Evolutionary conservation across 1,140 invertebrate species (phyloP), one percentile per base, ranked within the genome.

Genomic region (Heliothis subflexa): DNA sequence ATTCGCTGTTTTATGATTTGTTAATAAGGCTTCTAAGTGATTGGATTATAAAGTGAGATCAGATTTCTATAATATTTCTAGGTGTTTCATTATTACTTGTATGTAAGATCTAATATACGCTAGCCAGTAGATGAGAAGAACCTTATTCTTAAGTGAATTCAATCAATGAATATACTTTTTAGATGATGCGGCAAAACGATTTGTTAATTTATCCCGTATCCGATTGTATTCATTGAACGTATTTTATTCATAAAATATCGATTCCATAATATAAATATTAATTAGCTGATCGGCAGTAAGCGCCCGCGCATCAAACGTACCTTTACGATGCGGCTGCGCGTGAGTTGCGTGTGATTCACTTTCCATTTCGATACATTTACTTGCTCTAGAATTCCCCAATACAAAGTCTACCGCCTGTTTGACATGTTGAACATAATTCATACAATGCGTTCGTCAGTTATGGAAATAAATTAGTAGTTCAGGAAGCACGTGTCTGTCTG

Each of bases 281-380:
- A 70, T 70, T 52, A 70, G 45, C 16, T 16, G 47, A n/a, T 70
- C 47, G 21, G 47, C 50, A 68, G 62, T 52, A 52, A 47, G 62
- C 62, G 52, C 33, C 40, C 10, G 28, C 54, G 55, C 71, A 59
- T 59, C 55, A 54, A 25, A 73, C 70, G 25, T 45, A 45, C 33
- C 28, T 45, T 55, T 59, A 73, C 71, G 55, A 61, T 12, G 47
- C 47, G 66, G 13, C 47, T 14, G 47, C 47, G 54, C 71, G 71
- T 73, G 71, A 25, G 28, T 18, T 57, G 71, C 71, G 64, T 72
- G 61, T 73, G 49, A 80, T 80, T 81, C 72, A 81, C 82, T 83
- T 83, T 83, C 82, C 68, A 73, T 83, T 83, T 83, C 82, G 25
- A 73, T 57, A 70, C 74, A 49, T 57, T 61, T 62, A 61, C 68